Base-by-base conservation (phyloP, 2,888 invertebrate species). In the Blera fallax region DNA sequence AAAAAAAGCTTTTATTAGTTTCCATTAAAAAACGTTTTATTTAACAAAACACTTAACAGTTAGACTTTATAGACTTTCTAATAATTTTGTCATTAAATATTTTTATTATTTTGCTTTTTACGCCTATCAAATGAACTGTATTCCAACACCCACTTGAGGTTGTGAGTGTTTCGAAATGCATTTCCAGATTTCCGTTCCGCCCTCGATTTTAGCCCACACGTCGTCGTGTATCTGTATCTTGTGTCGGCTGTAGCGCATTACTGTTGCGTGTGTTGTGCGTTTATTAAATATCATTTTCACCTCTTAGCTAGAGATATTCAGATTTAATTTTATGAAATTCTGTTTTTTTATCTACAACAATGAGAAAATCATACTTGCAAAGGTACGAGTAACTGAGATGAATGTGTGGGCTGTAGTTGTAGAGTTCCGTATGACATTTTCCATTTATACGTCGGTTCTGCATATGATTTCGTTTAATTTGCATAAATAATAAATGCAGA, bases 181-280 rank as follows among this genome's bases (percentile, higher is more conserved):
- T 82, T 65, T 65, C 65, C 65, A 78, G 78, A 82, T 82, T 82
- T 82, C 82, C 82, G 82, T 82, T 82, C 78, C 78, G 78, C 77
- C 82, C 82, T 65, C 72, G 78, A 72, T 65, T 72, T 56, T 29
- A 72, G 18, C 72, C 77, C 50, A 72, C 67, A 43, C 18, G 6
- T 58, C 14, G 37, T 62, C 40, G n/a, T n/a, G 45, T 43, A 45
- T 45, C 72, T 73, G 18, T 29, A 11, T 52, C 10, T 45, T 37
- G 4, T 37, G 4, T 16, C 7, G 4, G 3, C n/a, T 24, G 45
- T 43, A n/a, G 45, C 56, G 29, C 56, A 34, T 27, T 50, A 45
- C 56, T 50, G 24, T 16, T 70, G 60, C 60, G 77, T 65, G 72
- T 29, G 56, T 21, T 40, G 58, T 82, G 82, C 77, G 82, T 78